Evolutionary conservation across 2,888 invertebrate species (phyloP).

Genomic region (Tinea semifulvella): DNA sequence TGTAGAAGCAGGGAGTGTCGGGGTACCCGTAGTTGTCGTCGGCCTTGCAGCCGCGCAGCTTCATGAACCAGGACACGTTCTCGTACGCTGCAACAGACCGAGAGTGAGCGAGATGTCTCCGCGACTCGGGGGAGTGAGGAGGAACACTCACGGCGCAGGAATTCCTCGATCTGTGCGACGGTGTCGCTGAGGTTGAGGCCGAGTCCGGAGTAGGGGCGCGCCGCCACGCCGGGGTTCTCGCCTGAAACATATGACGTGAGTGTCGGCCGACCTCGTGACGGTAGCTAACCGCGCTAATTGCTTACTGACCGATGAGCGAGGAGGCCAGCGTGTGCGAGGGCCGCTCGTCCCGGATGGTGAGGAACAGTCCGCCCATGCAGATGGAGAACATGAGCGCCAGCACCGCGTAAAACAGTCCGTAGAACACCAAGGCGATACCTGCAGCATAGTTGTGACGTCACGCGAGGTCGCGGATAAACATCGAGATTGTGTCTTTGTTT

Average conservation of each 20-base stretch:
- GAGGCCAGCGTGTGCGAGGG: constrained; percentile 80
- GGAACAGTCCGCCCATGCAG: constrained; percentile 84
- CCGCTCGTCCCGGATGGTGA: constrained; percentile 70
- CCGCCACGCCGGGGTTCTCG: constrained; percentile 70
- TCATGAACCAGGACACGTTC: constrained; percentile 26
- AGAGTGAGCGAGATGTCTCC: neutral
- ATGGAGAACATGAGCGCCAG: constrained; percentile 86
- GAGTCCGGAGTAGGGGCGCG: constrained; percentile 49
- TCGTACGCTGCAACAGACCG: constrained; percentile 32
- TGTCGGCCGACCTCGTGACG: neutral
- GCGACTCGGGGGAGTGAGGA: too few species aligned
- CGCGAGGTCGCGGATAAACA: too few species aligned
- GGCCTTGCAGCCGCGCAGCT: constrained; percentile 67
- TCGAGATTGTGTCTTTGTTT: too few species aligned
- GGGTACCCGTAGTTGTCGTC: constrained; percentile 88
- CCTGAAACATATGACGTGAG: constrained; percentile 31
- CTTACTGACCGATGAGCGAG: constrained; percentile 79
- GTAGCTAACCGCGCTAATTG: neutral
- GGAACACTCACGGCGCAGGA: neutral
- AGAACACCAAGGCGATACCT: constrained; percentile 87
- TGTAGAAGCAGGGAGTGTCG: constrained; percentile 90
- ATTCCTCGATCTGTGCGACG: neutral
- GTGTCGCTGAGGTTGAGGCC: neutral
- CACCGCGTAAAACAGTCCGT: constrained; percentile 85
- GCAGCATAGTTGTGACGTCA: too few species aligned